Evolutionary conservation across 2,113 vertebrate genomes (phyloP), one percentile per base, ranked within the genome.

Genomic region (Mormyrus lacerda): DNA sequence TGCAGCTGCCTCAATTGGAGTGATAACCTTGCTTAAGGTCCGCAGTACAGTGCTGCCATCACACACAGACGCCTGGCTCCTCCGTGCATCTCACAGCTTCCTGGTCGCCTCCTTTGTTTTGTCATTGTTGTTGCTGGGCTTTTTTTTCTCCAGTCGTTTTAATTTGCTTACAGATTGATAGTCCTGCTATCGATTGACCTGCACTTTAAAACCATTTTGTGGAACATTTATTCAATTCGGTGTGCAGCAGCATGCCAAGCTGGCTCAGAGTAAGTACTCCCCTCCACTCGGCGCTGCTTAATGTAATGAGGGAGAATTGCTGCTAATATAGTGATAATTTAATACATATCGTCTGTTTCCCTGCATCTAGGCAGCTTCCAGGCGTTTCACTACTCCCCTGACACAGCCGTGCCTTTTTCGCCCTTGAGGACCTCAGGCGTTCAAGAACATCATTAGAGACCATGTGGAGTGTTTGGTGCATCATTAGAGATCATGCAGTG

Each of bases 261-360:
- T 90, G 93, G 93, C 95, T 93, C 94, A 91, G 92, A 93, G 95
- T 94, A 93, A 94, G 92, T 93, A 93, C 94, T 94, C 94, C 87
- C 92, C 93, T 94, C 91, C 90, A 93, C 93, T 95, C 95, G 94
- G 95, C 95, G 94, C 93, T 94, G 92, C 90, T 93, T 96, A 95
- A 96, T 95, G 95, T 96, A 96, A 96, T 96, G 95, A 96, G 94
- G 94, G 94, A 94, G 95, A 95, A 94, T 94, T 95, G 93, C 94
- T 94, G 94, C 95, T 95, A 96, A 96, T 96, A 95, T 95, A 95
- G 93, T 96, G 94, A 95, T 95, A 95, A 96, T 95, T 96, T 95
- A 96, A 96, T 96, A 95, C 94, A 93, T 95, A 96, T 95, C 94
- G 95, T 93, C 93, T 95, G 94, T 95, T 96, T 95, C 94, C 92